Evolutionary conservation across 1,140 invertebrate species (phyloP), one percentile per base, ranked within the genome.

Genomic region (Drosophila varians): DNA sequence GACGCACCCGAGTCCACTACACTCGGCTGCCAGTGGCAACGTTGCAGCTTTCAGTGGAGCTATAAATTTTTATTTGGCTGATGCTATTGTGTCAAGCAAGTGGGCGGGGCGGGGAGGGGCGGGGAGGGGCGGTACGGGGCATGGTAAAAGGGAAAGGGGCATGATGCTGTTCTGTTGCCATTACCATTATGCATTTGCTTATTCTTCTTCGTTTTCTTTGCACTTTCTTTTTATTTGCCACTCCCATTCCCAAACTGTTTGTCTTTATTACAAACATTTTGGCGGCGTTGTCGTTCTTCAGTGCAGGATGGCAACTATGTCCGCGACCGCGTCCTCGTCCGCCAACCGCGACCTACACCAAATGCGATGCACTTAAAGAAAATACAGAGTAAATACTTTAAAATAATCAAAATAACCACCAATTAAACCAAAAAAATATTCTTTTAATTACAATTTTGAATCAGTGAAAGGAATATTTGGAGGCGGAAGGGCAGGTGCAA

Each of bases 51-150:
- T 87, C 74, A 86, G 54, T 43, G 74, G 72, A 74, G 77, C 82
- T 43, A 86, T 86, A 86, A 86, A 86, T 86, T 86, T 87, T 86
- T 86, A 86, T 86, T 86, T 86, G 76, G 76, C 53, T 75, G 65
- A 57, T 86, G 80, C 80, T 62, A 80, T 86, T 84, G 80, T 84
- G 80, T 79, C 82, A 86, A 80, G 80, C 42, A 54, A 49, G 48
- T 11, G 61, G 36, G 58, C 21, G 21, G 21, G 54, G 42, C 9
- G 16, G 47, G 28, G 52, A n/a, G n/a, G n/a, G n/a, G n/a, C n/a
- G n/a, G 61, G 36, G 58, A 2, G 21, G 21, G 54, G 42, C 9
- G 16, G 47, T 23, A 51, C 21, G 21, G 21, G 54, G 42, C 9
- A 21, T 42, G 28, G 52, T 18, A 16, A 12, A 16, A 25, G 26